Percentiles rank a stretch among this genome's conserved stretches.
phyloP scores from a whole-genome alignment of 2,113 vertebrate species.

The Pteruthius melanotis region DNA sequence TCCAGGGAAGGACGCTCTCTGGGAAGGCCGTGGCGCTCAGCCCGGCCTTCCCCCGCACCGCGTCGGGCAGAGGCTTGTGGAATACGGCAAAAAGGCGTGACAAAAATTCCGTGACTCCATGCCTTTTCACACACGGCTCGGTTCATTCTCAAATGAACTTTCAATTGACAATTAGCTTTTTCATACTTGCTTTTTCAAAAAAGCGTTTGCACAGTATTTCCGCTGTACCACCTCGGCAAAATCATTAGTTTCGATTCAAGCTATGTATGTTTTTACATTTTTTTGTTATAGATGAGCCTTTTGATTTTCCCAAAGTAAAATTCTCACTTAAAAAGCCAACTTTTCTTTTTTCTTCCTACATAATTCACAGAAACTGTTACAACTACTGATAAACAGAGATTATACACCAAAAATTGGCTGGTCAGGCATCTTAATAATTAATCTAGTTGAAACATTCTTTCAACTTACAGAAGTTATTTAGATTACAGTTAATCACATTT shows the following conservation, averaged over 20 bases:
- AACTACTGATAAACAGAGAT: not conserved
- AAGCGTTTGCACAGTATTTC: not conserved
- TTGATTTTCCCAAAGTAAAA: not conserved
- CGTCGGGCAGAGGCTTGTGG: not conserved
- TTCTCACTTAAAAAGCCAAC: not conserved
- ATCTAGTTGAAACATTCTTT: not conserved
- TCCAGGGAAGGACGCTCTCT: too few species aligned
- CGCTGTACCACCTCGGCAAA: not conserved
- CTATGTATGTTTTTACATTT: not conserved
- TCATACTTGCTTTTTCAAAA: not conserved
- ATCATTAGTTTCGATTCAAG: not conserved
- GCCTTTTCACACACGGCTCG: not conserved
- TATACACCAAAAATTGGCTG: not conserved
- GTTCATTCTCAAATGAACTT: not conserved
- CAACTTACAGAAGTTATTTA: not conserved
- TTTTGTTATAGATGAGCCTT: not conserved
- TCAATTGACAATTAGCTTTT: not conserved
- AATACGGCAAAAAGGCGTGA: not conserved
- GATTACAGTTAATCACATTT: not conserved
- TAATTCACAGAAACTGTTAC: not conserved
- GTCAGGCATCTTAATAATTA: conserved; percentile 1
- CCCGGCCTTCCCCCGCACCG: too few species aligned
- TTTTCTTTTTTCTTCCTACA: not conserved
- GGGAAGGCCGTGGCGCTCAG: too few species aligned
- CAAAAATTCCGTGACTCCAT: not conserved